phyloP scores from a whole-genome alignment of 2,888 invertebrate species.

The Drosophila neotestacea region DNA sequence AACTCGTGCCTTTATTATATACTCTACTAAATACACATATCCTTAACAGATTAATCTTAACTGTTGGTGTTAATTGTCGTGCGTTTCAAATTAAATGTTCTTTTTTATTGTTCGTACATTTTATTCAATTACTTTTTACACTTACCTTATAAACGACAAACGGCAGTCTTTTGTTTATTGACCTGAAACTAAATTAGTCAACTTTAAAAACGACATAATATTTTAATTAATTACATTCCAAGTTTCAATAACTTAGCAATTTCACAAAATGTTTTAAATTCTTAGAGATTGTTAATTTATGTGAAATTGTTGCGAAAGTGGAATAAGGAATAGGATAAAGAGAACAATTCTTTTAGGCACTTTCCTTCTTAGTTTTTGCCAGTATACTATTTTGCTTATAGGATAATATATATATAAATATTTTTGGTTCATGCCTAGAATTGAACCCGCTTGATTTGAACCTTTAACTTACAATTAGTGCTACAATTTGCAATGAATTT shows the following conservation, averaged over 20 bases:
- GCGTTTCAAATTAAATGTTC: constrained; percentile 50
- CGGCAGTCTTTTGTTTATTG: constrained; percentile 8
- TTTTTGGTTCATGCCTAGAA: neutral
- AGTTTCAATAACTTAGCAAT: no score
- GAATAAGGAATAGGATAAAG: neutral
- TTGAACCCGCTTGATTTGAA: neutral
- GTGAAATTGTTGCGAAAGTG: neutral
- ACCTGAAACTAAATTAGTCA: neutral
- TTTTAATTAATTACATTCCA: no score
- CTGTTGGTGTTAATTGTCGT: constrained; percentile 58
- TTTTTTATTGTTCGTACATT: constrained; percentile 19
- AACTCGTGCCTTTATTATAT: constrained; percentile 42
- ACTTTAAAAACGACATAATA: neutral
- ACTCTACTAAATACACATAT: constrained; percentile 4
- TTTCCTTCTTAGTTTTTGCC: neutral
- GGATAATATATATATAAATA: neutral
- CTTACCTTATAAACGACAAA: constrained; percentile 4
- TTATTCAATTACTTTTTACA: constrained; percentile 3
- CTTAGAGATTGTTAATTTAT: no score
- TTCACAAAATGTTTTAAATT: no score
- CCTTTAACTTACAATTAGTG: constrained; percentile 29
- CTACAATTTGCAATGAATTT: constrained; percentile 16
- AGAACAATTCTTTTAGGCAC: neutral
- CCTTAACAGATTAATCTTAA: constrained; percentile 25
- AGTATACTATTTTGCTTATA: neutral